Percentiles rank a stretch among this genome's conserved stretches.
These are phyloP conservation scores for Drosophila anomalata DNA, from an alignment of 2,888 invertebrate genomes.

Conservation along the genomic window DNA sequence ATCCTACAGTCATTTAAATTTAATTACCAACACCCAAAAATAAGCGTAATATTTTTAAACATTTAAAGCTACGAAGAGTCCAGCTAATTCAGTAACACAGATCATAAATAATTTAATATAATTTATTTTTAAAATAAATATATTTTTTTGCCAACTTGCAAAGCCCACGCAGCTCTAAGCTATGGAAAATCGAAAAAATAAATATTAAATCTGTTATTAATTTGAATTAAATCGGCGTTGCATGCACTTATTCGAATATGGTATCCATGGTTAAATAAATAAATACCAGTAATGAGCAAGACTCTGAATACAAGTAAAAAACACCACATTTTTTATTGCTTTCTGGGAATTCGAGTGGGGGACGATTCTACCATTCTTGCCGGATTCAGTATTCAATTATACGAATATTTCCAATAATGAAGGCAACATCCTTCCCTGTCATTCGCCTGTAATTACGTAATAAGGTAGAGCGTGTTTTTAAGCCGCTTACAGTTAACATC, in stretches of 20 bases:
- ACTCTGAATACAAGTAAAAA: conserved; percentile 20
- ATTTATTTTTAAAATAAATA: neutral
- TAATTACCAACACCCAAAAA: neutral
- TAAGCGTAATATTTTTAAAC: neutral
- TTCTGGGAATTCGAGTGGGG: conserved; percentile 12
- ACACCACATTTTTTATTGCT: conserved; percentile 36
- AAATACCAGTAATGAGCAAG: conserved; percentile 26
- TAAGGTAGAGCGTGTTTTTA: conserved; percentile 67
- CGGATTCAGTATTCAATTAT: conserved; percentile 51
- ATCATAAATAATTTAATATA: neutral
- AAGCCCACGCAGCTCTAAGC: neutral
- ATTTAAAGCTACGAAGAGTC: neutral
- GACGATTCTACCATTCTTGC: neutral
- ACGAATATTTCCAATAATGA: conserved; percentile 48
- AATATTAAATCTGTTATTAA: neutral
- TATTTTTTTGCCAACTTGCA: neutral
- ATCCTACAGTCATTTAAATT: no score
- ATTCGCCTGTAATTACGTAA: conserved; percentile 68
- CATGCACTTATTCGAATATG: neutral
- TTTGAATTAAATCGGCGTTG: conserved; percentile 13
- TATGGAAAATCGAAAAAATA: neutral
- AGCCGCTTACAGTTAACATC: conserved; percentile 66
- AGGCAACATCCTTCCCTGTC: conserved; percentile 49
- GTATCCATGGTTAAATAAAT: conserved; percentile 16
- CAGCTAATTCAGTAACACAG: no score